Conservation (phyloP, 2,888 invertebrate genomes). For the Heliconius aoede region DNA sequence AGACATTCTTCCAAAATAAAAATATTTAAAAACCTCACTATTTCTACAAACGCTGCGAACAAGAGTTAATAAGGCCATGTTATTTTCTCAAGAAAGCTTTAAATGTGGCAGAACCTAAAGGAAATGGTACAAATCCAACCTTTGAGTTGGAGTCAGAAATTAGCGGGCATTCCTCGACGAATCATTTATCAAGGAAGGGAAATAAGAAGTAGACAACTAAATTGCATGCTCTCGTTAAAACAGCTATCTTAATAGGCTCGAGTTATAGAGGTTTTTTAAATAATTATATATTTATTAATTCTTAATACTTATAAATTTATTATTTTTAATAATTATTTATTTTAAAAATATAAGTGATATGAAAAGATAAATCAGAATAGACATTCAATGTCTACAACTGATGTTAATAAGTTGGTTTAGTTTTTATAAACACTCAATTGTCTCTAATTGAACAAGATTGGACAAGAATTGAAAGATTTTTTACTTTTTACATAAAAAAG, state of each 20-base stretch:
- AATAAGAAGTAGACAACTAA: slow-evolving; percentile 71
- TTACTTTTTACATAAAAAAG: too few relatives aligned
- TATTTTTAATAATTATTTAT: too few relatives aligned
- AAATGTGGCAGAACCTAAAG: slow-evolving; percentile 20
- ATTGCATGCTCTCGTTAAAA: slow-evolving; percentile 67
- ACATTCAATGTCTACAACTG: too few relatives aligned
- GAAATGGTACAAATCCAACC: slow-evolving; percentile 33
- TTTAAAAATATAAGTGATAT: too few relatives aligned
- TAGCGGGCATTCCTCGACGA: slow-evolving; percentile 67
- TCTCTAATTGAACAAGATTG: too few relatives aligned
- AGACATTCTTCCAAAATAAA: background rate
- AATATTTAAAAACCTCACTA: background rate
- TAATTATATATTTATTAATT: slow-evolving; percentile 11
- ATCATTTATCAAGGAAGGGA: slow-evolving; percentile 70
- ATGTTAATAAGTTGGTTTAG: too few relatives aligned
- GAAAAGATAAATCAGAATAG: too few relatives aligned
- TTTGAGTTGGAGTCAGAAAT: slow-evolving; percentile 55
- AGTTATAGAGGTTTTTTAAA: slow-evolving; percentile 49
- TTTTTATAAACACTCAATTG: too few relatives aligned
- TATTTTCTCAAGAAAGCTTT: slow-evolving; percentile 24
- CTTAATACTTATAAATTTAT: too few relatives aligned
- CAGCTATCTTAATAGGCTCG: slow-evolving; percentile 47
- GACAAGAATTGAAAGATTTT: too few relatives aligned
- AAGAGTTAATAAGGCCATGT: slow-evolving; percentile 15
- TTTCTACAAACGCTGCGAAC: slow-evolving; percentile 9